These are phyloP conservation scores for Aegithalos caudatus DNA, from an alignment of 2,113 vertebrate genomes.

Conservation along the genomic window DNA sequence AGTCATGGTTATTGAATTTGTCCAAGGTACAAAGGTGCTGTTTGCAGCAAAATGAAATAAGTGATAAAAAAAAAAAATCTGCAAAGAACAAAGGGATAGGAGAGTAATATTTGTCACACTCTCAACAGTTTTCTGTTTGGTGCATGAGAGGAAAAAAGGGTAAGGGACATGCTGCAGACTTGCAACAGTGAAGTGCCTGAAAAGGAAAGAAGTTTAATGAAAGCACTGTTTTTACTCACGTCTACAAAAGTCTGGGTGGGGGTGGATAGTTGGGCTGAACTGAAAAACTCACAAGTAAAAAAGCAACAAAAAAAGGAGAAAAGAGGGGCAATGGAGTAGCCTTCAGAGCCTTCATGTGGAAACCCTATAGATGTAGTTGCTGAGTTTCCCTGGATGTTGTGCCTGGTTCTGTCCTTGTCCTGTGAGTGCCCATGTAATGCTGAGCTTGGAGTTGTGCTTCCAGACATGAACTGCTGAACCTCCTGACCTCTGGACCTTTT, in stretches of 20 bases:
- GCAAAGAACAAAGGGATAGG: constrained; percentile 10
- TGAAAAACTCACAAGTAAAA: neutral
- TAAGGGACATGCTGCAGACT: neutral
- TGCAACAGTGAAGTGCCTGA: neutral
- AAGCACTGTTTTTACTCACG: neutral
- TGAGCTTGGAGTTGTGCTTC: fast-evolving
- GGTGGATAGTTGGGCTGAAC: neutral
- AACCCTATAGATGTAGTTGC: neutral
- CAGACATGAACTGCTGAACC: neutral
- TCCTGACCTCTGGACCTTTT: neutral
- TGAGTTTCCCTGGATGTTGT: neutral
- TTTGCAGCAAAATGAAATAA: constrained; percentile 40
- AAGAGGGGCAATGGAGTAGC: neutral
- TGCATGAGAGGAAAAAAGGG: neutral
- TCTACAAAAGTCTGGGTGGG: neutral
- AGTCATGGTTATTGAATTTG: constrained; percentile 45
- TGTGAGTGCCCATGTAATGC: fast-evolving
- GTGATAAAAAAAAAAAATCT: neutral
- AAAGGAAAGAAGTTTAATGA: neutral
- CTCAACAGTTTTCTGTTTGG: constrained; percentile 12
- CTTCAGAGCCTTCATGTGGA: neutral
- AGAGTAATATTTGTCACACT: constrained; percentile 14
- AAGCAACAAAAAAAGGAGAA: neutral
- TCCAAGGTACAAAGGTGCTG: constrained; percentile 45
- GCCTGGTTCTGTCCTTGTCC: neutral